Evolutionary conservation across 2,888 invertebrate species (phyloP).

Genomic region (Macrosoma leucophasiata): DNA sequence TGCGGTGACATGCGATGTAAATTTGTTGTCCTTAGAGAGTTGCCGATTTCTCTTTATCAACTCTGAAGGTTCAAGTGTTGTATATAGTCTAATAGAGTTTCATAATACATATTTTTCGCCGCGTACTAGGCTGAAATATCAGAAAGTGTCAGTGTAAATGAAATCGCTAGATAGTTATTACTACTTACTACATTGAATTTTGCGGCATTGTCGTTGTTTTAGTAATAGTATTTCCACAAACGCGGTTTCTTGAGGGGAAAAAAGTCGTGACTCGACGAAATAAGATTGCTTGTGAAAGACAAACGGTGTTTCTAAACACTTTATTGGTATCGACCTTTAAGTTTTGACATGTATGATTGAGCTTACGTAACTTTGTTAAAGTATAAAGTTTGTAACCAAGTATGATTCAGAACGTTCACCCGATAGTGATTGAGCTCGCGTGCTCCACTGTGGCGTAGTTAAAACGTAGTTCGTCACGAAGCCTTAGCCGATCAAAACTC

Average conservation of each 20-base stretch:
- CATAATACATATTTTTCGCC: constrained; percentile 33
- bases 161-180: constrained; percentile 38
- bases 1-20: too few species aligned
- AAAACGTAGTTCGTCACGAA: constrained; percentile 50
- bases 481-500: constrained; percentile 50
- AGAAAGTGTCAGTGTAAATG: constrained; percentile 36
- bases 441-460: constrained; percentile 40
- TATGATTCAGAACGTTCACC: constrained; percentile 40
- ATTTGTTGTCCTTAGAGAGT: too few species aligned
- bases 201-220: constrained; percentile 39
- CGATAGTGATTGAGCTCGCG: constrained; percentile 49
- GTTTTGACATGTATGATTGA: constrained; percentile 8
- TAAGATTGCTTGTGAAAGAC: constrained; percentile 42
- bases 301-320: constrained; percentile 35
- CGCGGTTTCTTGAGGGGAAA: constrained; percentile 38
- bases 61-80: too few species aligned
- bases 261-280: constrained; percentile 52
- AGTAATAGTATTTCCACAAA: constrained; percentile 48
- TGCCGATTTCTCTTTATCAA: too few species aligned
- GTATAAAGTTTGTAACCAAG: constrained; percentile 39
- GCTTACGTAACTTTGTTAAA: constrained; percentile 44
- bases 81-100: too few species aligned
- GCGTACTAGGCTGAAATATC: constrained; percentile 35
- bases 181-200: constrained; percentile 40
- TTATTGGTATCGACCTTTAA: constrained; percentile 28